Conservation (phyloP, 2,888 invertebrate species). For the Drosophila kanekoi region DNA sequence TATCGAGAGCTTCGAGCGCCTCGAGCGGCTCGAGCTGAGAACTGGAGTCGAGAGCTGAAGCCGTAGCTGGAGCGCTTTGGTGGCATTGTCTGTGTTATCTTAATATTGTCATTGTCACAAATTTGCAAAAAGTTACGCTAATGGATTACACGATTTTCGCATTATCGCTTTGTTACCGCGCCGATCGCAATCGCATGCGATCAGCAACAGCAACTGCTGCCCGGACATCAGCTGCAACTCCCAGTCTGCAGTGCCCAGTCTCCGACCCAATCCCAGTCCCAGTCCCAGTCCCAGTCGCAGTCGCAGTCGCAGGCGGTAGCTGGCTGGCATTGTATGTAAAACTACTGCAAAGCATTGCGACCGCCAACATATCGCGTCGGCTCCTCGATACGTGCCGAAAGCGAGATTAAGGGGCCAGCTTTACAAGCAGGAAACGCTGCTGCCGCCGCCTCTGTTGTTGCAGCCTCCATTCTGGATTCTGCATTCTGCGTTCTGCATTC, state of each 20-base stretch:
- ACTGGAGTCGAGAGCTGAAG: slow-evolving; percentile 9
- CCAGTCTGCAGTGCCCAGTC: slow-evolving; percentile 5
- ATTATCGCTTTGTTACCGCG: slow-evolving; percentile 85
- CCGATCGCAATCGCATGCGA: slow-evolving; percentile 81
- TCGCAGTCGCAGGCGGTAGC: slow-evolving; percentile 46
- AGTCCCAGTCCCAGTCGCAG: neutral
- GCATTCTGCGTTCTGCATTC: slow-evolving; percentile 13
- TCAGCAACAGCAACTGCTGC: slow-evolving; percentile 53
- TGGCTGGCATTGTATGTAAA: slow-evolving; percentile 75
- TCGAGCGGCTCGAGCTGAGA: too few relatives aligned
- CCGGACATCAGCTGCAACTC: slow-evolving; percentile 2
- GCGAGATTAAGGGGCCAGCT: slow-evolving; percentile 71
- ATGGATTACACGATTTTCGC: slow-evolving; percentile 86
- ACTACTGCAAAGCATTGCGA: slow-evolving; percentile 66
- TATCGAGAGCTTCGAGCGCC: neutral
- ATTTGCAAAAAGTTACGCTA: slow-evolving; percentile 85
- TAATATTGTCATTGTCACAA: slow-evolving; percentile 86
- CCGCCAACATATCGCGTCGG: slow-evolving; percentile 63
- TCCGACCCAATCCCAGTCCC: neutral
- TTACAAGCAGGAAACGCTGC: slow-evolving; percentile 76
- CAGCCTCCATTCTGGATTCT: neutral
- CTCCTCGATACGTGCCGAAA: slow-evolving; percentile 68
- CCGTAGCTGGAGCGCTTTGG: slow-evolving; percentile 28
- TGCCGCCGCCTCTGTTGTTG: slow-evolving; percentile 4
- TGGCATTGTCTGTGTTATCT: slow-evolving; percentile 81